Evolutionary conservation across 2,797 vertebrate genomes (phyloP).

Genomic region (Gadopsis marmoratus): DNA sequence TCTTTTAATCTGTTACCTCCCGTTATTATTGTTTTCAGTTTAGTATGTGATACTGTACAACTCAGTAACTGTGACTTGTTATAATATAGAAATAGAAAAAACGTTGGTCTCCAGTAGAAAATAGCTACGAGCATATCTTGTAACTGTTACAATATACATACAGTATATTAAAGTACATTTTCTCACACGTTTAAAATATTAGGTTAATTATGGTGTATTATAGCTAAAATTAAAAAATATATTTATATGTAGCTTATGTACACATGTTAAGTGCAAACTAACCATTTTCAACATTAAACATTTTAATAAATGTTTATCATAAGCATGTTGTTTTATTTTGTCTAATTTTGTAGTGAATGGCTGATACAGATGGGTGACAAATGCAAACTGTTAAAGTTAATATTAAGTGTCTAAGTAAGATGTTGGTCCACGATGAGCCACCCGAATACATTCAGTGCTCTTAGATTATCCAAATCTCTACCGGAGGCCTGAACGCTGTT

Average conservation of each 20-base stretch:
- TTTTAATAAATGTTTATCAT: slow-evolving; percentile 36
- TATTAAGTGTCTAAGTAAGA: not conserved
- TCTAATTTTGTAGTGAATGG: not conserved
- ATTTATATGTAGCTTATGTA: not conserved
- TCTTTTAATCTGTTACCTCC: not conserved
- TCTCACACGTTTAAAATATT: not conserved
- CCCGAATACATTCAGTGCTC: not conserved
- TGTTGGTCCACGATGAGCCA: not conserved
- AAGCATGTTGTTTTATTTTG: not conserved
- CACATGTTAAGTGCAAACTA: not conserved
- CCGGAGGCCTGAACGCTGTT: no score
- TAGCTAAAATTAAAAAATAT: not conserved
- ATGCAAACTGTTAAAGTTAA: not conserved
- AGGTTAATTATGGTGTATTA: not conserved
- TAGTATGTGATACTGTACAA: not conserved
- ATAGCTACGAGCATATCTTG: not conserved
- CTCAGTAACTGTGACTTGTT: not conserved
- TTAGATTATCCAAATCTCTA: no score
- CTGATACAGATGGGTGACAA: not conserved
- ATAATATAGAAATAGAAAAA: slow-evolving; percentile 4
- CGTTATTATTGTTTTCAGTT: slow-evolving; percentile 1
- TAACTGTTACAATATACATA: slow-evolving; percentile 1
- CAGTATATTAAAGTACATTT: not conserved
- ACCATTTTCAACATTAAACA: slow-evolving; percentile 2
- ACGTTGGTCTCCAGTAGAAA: not conserved